Evolutionary conservation across 2,797 vertebrate genomes (phyloP), one percentile per base, ranked within the genome.

Genomic region (Neostethus bicornis): DNA sequence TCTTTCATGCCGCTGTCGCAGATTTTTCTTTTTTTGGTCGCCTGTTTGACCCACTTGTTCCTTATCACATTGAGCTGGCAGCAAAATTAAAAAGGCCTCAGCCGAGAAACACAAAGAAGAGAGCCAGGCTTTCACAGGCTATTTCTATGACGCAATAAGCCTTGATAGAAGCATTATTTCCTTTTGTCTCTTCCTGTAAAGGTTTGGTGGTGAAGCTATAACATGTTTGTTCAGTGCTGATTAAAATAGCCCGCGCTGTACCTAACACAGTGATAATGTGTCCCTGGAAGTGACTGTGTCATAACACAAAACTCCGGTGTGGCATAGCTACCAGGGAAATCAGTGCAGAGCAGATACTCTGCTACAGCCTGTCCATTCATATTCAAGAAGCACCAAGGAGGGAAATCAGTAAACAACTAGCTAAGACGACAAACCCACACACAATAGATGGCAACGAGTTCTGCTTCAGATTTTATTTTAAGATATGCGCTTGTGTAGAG

Each of bases 201-300:
- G 73, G 51, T 67, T 66, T 67, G 25, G 7, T 72, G 50, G 65
- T 55, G 20, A 50, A 51, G 48, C 62, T 65, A 14, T 39, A 77
- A 73, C 72, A 70, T 81, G 75, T 85, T 79, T 85, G 80, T 75
- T 71, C 57, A 69, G 73, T 35, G 46, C 59, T 42, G 66, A 73
- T 76, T 59, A 62, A 79, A 90, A 85, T 76, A 66, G 70, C 67
- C 61, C 48, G 47, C 63, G 34, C 52, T 66, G 62, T 76, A 66
- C 76, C 76, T 76, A 83, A 84, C 78, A 51, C 70, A 61, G 79
- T 63, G 74, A 79, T 73, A 81, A 73, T 80, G 76, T 80, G 74
- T 90, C 87, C 87, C 81, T 71, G 79, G 77, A 80, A 85, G 89
- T 70, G 75, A 49, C 48, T 75, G 71, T 88, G 85, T 84, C 83